Evolutionary conservation across 2,888 invertebrate genomes (phyloP).

Genomic region (Lasioglossum figueresi): DNA sequence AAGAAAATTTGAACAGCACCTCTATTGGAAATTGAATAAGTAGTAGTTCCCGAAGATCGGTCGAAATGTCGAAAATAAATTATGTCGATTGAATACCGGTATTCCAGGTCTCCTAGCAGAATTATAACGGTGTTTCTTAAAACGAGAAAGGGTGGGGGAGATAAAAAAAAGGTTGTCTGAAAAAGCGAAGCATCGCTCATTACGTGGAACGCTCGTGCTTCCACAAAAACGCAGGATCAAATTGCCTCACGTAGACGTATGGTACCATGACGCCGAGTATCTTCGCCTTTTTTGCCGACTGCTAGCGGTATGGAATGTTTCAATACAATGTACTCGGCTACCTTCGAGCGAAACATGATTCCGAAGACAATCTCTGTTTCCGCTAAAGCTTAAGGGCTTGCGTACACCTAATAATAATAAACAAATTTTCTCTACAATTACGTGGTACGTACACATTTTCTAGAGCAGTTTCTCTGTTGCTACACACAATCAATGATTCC

Average conservation of each 20-base stretch:
- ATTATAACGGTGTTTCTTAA: slow-evolving; percentile 60
- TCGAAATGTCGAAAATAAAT: slow-evolving; percentile 46
- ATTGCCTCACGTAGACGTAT: slow-evolving; percentile 73
- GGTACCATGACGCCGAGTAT: slow-evolving; percentile 48
- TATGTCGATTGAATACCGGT: slow-evolving; percentile 57
- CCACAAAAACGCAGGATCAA: slow-evolving; percentile 72
- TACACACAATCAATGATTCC: no score
- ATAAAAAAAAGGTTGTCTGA: slow-evolving; percentile 25
- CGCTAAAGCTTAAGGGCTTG: background rate
- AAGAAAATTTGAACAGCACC: background rate
- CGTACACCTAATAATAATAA: background rate
- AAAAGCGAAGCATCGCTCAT: slow-evolving; percentile 70
- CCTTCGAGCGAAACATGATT: slow-evolving; percentile 16
- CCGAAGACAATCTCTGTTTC: slow-evolving; percentile 15
- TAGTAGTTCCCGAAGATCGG: background rate
- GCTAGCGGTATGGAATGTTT: slow-evolving; percentile 54
- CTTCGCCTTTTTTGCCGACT: slow-evolving; percentile 49
- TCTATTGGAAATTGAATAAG: background rate
- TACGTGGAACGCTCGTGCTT: slow-evolving; percentile 72
- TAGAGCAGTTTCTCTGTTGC: no score
- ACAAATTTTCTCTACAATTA: background rate
- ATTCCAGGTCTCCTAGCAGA: slow-evolving; percentile 40
- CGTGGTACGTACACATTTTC: no score
- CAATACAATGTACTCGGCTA: slow-evolving; percentile 49
- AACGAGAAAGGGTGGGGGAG: slow-evolving; percentile 43